Evolutionary conservation across 2,888 invertebrate species (phyloP).

Genomic region (Oscheius sp.): DNA sequence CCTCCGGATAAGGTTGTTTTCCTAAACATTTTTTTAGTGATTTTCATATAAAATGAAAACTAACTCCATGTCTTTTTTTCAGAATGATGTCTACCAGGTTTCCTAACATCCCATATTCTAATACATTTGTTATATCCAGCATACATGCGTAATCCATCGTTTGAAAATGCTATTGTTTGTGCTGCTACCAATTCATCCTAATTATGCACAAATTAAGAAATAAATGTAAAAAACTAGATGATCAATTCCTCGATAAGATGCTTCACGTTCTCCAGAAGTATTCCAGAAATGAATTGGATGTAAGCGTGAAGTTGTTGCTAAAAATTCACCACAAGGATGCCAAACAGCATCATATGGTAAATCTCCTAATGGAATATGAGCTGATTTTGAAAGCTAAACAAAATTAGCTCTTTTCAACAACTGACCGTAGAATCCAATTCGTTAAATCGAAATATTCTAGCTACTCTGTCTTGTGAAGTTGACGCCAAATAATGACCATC

Average conservation of each 20-base stretch:
- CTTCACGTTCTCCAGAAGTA: slow-evolving; percentile 20
- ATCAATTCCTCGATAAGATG: slow-evolving; percentile 38
- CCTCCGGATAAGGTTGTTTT: slow-evolving; percentile 19
- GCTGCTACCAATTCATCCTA: slow-evolving; percentile 37
- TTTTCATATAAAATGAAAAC: not conserved
- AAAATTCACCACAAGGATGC: slow-evolving; percentile 32
- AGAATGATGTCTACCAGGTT: slow-evolving; percentile 32
- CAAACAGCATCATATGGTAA: slow-evolving; percentile 19
- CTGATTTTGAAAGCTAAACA: slow-evolving; percentile 12
- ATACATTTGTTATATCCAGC: slow-evolving; percentile 32
- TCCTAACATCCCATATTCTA: slow-evolving; percentile 32
- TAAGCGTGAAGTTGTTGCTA: slow-evolving; percentile 25
- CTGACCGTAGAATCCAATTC: slow-evolving; percentile 14
- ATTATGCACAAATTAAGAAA: not conserved
- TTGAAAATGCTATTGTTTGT: slow-evolving; percentile 33
- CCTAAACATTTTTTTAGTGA: slow-evolving; percentile 2
- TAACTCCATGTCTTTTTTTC: slow-evolving; percentile 36
- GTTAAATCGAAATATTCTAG: slow-evolving; percentile 33
- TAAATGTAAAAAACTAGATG: slow-evolving; percentile 28
- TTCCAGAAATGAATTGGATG: slow-evolving; percentile 38
- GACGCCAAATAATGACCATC: slow-evolving; percentile 20
- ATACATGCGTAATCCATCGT: slow-evolving; percentile 31
- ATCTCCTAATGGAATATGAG: slow-evolving; percentile 18
- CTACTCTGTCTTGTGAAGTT: slow-evolving; percentile 35
- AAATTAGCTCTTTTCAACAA: not conserved